These are phyloP conservation scores for Bursaphelenchus mucronatus DNA, from an alignment of 1,140 invertebrate genomes.

Conservation along the genomic window DNA sequence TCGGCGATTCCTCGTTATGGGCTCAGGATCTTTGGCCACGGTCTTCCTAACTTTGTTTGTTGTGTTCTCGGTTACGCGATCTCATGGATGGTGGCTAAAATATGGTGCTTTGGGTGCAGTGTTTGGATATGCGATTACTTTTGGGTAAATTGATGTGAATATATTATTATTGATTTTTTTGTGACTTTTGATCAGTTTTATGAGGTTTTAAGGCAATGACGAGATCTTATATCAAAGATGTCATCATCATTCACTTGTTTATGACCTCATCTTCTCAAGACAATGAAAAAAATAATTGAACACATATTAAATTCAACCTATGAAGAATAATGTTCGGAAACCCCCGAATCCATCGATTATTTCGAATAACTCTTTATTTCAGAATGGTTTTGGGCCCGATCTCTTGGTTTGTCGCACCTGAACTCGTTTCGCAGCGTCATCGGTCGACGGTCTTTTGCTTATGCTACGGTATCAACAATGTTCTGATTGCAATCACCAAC, in stretches of 20 bases:
- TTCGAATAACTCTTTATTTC: conserved; percentile 15
- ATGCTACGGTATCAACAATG: conserved; percentile 51
- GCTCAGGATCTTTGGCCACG: conserved; percentile 33
- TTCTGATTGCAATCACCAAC: conserved; percentile 48
- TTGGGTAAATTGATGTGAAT: conserved; percentile 24
- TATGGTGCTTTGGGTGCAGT: conserved; percentile 39
- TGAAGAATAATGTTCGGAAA: not conserved
- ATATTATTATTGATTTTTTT: not conserved
- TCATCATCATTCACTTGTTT: too few relatives aligned
- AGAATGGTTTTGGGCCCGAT: conserved; percentile 50
- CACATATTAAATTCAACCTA: too few relatives aligned
- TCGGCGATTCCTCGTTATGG: conserved; percentile 36
- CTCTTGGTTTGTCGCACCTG: conserved; percentile 52
- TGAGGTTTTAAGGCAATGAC: too few relatives aligned
- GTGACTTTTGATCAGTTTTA: too few relatives aligned
- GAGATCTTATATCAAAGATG: too few relatives aligned
- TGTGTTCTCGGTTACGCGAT: conserved; percentile 31
- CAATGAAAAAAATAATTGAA: too few relatives aligned
- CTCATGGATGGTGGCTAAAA: conserved; percentile 31
- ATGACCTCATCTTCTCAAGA: too few relatives aligned
- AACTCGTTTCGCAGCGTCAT: conserved; percentile 49
- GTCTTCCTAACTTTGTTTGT: conserved; percentile 35
- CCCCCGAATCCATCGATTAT: conserved; percentile 1
- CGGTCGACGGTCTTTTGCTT: conserved; percentile 50
- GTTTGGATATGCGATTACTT: conserved; percentile 42